Evolutionary conservation across 2,797 vertebrate species (phyloP).

Genomic region (Anniella stebbinsi): DNA sequence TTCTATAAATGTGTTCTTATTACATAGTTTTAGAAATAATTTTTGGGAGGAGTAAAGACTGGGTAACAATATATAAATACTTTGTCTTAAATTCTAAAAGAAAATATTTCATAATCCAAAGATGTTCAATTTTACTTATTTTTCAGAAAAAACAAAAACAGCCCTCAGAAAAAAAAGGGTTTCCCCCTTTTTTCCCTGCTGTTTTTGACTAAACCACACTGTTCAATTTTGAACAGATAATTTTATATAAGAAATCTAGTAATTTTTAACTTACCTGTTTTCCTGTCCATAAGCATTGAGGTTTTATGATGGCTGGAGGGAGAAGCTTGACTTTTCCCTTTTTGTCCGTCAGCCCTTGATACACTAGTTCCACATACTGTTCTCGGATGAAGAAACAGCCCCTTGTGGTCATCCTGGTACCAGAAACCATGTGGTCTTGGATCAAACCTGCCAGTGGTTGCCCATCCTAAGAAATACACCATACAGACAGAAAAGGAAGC

Average conservation of each 20-base stretch:
- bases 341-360: constrained; percentile 93
- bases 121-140: too few relatives aligned
- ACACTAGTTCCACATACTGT: constrained; percentile 93
- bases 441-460: constrained; percentile 95
- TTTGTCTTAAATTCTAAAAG: too few relatives aligned
- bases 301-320: constrained; percentile 90
- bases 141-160: too few relatives aligned
- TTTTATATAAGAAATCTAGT: background rate
- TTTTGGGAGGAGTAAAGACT: too few relatives aligned
- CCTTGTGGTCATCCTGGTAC: constrained; percentile 92
- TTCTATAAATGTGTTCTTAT: too few relatives aligned
- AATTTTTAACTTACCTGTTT: constrained; percentile 87
- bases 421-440: constrained; percentile 98
- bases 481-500: background rate
- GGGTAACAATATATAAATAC: too few relatives aligned
- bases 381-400: constrained; percentile 91
- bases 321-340: constrained; percentile 86
- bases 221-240: background rate
- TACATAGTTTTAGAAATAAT: too few relatives aligned
- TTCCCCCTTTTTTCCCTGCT: too few relatives aligned
- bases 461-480: constrained; percentile 86
- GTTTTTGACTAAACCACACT: background rate
- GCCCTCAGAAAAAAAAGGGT: too few relatives aligned
- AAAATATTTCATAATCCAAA: too few relatives aligned
- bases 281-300: constrained; percentile 91